Conservation (phyloP, 2,888 invertebrate species). For the Hydropsyche betteni region DNA sequence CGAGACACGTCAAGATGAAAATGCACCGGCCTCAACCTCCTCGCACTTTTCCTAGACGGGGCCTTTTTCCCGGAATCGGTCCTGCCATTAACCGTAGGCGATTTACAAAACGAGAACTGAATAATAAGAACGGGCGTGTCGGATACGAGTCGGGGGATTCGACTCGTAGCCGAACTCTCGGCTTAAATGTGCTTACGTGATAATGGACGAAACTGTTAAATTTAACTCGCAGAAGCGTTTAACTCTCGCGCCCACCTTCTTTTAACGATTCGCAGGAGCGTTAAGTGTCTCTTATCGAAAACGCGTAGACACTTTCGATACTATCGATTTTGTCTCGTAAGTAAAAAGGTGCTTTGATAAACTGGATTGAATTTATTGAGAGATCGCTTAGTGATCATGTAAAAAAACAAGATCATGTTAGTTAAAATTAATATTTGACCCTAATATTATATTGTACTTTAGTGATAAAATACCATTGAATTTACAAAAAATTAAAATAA, state of each 20-base stretch:
- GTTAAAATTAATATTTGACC: too few relatives aligned
- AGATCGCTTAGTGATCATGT: too few relatives aligned
- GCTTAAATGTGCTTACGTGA: slow-evolving; percentile 19
- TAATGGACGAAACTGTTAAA: slow-evolving; percentile 20
- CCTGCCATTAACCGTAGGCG: slow-evolving; percentile 34
- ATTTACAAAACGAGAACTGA: slow-evolving; percentile 34
- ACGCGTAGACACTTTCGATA: too few relatives aligned
- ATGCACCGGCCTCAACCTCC: slow-evolving; percentile 32
- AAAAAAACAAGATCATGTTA: too few relatives aligned
- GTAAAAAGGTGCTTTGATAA: too few relatives aligned
- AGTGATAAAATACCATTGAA: too few relatives aligned
- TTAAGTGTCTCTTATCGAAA: too few relatives aligned
- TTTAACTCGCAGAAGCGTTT: background rate
- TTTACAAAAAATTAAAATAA: too few relatives aligned
- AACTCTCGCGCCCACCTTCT: background rate
- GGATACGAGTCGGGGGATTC: slow-evolving; percentile 34
- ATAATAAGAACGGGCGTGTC: slow-evolving; percentile 34
- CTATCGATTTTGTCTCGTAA: too few relatives aligned
- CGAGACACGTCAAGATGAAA: slow-evolving; percentile 21
- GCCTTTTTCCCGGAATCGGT: slow-evolving; percentile 11
- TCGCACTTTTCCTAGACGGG: too few relatives aligned
- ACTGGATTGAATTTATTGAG: too few relatives aligned
- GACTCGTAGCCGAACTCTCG: slow-evolving; percentile 11
- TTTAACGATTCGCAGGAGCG: background rate
- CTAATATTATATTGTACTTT: too few relatives aligned